Conservation (phyloP, 1,140 invertebrate species). For the Eciton burchellii region DNA sequence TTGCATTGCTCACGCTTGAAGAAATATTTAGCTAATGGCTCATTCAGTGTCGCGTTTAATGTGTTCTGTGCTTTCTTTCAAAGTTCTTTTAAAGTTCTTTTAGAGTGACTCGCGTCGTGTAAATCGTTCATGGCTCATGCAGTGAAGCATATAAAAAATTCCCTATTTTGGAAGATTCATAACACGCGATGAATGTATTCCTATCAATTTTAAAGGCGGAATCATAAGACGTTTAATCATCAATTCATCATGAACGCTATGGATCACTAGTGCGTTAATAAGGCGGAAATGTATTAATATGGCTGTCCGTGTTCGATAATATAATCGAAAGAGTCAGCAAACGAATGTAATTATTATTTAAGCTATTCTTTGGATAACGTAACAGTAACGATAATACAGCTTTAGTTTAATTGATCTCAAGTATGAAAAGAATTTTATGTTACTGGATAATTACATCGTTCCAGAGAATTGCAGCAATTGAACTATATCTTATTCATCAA, state of each 20-base stretch:
- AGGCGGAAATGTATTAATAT: too few species aligned
- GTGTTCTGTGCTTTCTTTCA: too few species aligned
- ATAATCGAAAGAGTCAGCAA: not conserved
- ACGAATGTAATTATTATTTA: not conserved
- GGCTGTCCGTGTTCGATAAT: not conserved
- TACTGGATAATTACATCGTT: not conserved
- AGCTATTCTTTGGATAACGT: not conserved
- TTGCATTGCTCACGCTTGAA: not conserved
- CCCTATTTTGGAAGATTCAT: too few species aligned
- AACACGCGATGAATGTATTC: too few species aligned
- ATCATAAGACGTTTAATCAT: too few species aligned
- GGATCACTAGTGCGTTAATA: too few species aligned
- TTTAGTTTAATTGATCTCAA: not conserved
- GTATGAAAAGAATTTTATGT: not conserved
- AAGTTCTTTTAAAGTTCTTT: too few species aligned
- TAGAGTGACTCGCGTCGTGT: too few species aligned
- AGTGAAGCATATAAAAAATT: too few species aligned
- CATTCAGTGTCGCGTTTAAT: constrained; percentile 2
- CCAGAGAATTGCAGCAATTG: not conserved
- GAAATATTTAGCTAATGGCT: not conserved
- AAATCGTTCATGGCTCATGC: too few species aligned
- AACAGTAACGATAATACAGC: not conserved
- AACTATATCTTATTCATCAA: constrained; percentile 24
- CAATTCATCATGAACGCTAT: too few species aligned
- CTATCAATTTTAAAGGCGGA: too few species aligned